Base-by-base conservation (phyloP, 2,113 vertebrate genomes). In the Stictonetta naevosa region DNA sequence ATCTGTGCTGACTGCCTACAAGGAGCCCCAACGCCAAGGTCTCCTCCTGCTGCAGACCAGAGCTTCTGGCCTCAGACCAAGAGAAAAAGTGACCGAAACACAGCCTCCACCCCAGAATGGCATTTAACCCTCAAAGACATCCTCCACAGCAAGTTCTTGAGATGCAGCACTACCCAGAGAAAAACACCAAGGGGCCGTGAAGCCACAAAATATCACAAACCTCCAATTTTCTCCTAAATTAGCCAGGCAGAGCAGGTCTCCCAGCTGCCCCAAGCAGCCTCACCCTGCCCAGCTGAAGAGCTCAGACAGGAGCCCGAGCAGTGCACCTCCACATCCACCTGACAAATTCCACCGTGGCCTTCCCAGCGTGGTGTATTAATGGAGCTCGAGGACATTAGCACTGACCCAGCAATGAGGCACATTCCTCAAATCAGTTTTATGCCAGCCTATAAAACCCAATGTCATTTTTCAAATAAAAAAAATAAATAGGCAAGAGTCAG, bases 81-180 rank as follows among this genome's bases (percentile, higher is more conserved):
- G 17, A 56, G n/a, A 42, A 53, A 26, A 83, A 62, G 4, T 1
- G 25, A 42, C 36, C 23, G 44, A 10, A 44, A 40, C 1, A 28
- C 42, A 69, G 15, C 20, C 9, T 40, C 48, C 28, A 16, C 8
- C 4, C n/a, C 40, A 33, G 20, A 17, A 69, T 26, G 31, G 9
- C 33, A 6, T 26, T 26, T 1, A 2, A 6, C 4, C 19, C 10
- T 31, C 75, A 40, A 15, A 33, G 28, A 34, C 0, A 40, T 0
- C 31, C 21, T 58, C 36, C 52, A 28, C 29, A 31, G 17, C 46
- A 33, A 9, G 13, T n/a, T 22, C 42, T 4, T 11, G 15, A 75
- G 42, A 9, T 2, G n/a, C 50, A 12, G 23, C 3, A 0, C 42
- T 36, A 19, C 29, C 31, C n/a, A 42, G 33, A 74, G 53, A 48